Conservation (phyloP, 2,888 invertebrate species). For the Drosophila affinis region DNA sequence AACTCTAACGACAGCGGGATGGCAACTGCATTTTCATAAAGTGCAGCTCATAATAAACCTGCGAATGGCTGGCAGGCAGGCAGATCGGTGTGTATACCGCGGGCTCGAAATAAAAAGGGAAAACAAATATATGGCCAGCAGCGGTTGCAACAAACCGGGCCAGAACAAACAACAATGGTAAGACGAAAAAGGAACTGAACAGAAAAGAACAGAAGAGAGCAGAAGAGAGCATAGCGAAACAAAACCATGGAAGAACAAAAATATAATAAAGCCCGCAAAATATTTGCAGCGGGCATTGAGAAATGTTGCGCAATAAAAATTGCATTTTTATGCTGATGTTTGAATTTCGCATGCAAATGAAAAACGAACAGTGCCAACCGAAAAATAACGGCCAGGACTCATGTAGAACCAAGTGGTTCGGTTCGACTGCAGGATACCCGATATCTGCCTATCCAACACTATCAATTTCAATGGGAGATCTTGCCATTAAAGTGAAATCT, state of each 20-base stretch:
- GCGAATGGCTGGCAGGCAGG: conserved; percentile 21
- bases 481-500: conserved; percentile 1
- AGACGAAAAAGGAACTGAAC: conserved; percentile 22
- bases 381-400: conserved; percentile 35
- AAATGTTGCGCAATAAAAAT: conserved; percentile 82
- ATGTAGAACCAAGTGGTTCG: background rate
- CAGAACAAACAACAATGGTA: conserved; percentile 68
- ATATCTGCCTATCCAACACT: conserved; percentile 1
- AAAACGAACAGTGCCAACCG: conserved; percentile 69
- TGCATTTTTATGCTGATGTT: conserved; percentile 83
- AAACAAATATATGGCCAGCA: conserved; percentile 73
- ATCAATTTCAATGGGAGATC: background rate
- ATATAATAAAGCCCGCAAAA: conserved; percentile 79
- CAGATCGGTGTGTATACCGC: conserved; percentile 50
- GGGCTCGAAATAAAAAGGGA: conserved; percentile 57
- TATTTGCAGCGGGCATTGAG: conserved; percentile 79
- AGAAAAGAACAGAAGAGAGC: background rate
- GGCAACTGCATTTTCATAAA: conserved; percentile 77
- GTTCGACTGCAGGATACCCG: conserved; percentile 32
- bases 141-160: conserved; percentile 53
- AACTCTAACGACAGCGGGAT: conserved; percentile 24
- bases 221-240: conserved; percentile 26
- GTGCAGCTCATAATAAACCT: conserved; percentile 71
- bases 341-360: conserved; percentile 82
- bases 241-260: conserved; percentile 27